These are phyloP conservation scores for Orestias chungarensis DNA, from an alignment of 2,797 vertebrate genomes.

Conservation along the genomic window DNA sequence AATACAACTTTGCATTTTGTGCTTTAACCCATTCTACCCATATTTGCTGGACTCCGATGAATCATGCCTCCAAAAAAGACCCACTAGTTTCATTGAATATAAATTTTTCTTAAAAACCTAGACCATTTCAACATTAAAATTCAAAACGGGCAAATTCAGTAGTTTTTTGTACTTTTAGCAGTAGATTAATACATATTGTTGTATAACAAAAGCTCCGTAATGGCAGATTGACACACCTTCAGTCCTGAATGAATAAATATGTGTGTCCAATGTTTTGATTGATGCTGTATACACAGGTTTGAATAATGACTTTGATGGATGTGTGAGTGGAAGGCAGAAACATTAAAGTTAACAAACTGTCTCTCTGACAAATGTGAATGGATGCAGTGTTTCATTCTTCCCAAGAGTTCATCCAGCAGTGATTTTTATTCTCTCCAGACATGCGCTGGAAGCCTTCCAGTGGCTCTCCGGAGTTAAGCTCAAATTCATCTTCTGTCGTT, in stretches of 20 bases:
- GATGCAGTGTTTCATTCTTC: conserved; percentile 43
- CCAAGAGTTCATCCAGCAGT: conserved; percentile 27
- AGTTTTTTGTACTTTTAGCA: not conserved
- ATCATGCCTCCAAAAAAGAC: not conserved
- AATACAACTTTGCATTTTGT: too few species aligned
- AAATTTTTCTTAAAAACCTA: not conserved
- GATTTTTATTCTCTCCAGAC: conserved; percentile 42
- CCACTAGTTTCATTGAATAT: not conserved
- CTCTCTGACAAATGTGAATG: conserved; percentile 36
- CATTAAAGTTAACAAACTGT: conserved; percentile 20
- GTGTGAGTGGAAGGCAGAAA: not conserved
- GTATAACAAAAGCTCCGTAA: not conserved
- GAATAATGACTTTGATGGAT: conserved; percentile 5
- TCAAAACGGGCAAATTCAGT: not conserved
- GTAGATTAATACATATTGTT: not conserved
- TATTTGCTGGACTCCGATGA: not conserved
- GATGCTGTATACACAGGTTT: not conserved
- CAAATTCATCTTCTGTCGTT: conserved; percentile 42
- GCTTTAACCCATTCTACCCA: too few species aligned
- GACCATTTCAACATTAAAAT: not conserved
- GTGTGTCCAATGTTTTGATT: conserved; percentile 4
- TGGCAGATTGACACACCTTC: not conserved
- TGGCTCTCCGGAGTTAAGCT: conserved; percentile 50
- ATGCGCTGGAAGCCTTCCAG: conserved; percentile 38
- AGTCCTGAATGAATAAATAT: conserved; percentile 1